Base-by-base conservation (phyloP, 2,797 vertebrate genomes). In the Antrozous pallidus region DNA sequence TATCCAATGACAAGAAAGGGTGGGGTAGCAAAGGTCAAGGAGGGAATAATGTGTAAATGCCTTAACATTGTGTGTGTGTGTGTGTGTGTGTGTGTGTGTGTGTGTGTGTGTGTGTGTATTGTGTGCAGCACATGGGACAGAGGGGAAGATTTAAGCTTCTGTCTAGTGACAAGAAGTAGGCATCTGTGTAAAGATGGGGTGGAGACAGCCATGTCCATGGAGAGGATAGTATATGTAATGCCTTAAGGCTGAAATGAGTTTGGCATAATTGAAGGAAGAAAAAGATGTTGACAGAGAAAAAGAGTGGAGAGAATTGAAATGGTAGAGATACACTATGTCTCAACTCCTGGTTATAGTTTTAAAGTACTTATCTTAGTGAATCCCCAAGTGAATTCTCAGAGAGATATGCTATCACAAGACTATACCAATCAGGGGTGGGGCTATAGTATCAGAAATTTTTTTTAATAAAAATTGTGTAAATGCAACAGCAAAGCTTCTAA, bases 201-300 rank as follows among this genome's bases (percentile, higher is more conserved):
- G 11, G 1, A 0, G 0, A 18, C 26, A 83, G 2, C 3, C 71
- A 73, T 51, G 24, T 8, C 13, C 3, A 9, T 4, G 13, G 8
- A 70, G 3, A 13, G n/a, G 82, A 36, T 3, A 61, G 8, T 5
- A 45, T 42, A 4, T 9, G 4, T 11, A 80, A 63, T n/a, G 31
- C 6, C 26, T 75, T 54, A 10, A 36, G 4, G 54, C 0, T 70
- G 31, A 9, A 85, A 70, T 75, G 24, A 90, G 26, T 26, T 40
- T 51, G 33, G 8, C 3, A 69, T 16, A 18, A 26, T 4, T 42
- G 16, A 49, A 24, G 51, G 36, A 73, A 65, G 28, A 38, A 58
- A 33, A 65, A 10, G 0, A 61, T 0, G 36, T 20, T 36, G 31
- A n/a, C 3, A 77, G 7, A 58, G 36, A 18, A 14, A 11, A 47